Percentiles rank a stretch among this genome's conserved stretches.
Evolutionary conservation across 2,797 vertebrate genomes (phyloP).

Genomic region (Paratrypauchen microcephalus): DNA sequence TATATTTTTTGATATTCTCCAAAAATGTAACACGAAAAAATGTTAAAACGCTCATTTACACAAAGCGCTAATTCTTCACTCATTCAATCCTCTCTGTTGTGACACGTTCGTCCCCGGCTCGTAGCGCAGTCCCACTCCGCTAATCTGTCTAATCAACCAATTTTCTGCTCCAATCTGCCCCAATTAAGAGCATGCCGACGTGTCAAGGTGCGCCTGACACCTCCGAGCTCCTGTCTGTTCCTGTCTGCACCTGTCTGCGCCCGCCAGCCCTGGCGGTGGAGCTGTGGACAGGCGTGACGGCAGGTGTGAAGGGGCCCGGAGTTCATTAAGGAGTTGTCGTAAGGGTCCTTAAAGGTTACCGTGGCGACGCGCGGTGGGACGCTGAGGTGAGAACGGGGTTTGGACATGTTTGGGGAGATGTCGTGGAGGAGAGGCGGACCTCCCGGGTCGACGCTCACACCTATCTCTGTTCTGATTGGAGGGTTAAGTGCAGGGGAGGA

Average conservation of each 20-base stretch:
- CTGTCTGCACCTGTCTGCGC: slow-evolving; percentile 17
- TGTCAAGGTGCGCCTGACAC: slow-evolving; percentile 8
- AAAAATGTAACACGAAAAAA: no score
- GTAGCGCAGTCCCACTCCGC: slow-evolving; percentile 65
- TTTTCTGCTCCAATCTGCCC: slow-evolving; percentile 84
- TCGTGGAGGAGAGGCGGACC: slow-evolving; percentile 18
- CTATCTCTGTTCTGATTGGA: slow-evolving; percentile 20
- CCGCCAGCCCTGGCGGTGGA: slow-evolving; percentile 70
- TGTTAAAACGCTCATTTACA: not conserved
- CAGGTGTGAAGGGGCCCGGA: slow-evolving; percentile 61
- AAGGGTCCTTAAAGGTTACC: slow-evolving; percentile 76
- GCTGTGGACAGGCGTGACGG: slow-evolving; percentile 78
- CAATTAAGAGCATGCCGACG: slow-evolving; percentile 79
- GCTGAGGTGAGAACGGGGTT: slow-evolving; percentile 24
- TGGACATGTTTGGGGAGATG: slow-evolving; percentile 65
- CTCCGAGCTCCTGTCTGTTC: not conserved
- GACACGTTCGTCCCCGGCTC: slow-evolving; percentile 74
- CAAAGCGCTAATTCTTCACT: not conserved
- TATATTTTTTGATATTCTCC: no score
- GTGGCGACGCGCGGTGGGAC: slow-evolving; percentile 52
- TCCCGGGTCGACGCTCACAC: slow-evolving; percentile 40
- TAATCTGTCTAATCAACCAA: slow-evolving; percentile 87
- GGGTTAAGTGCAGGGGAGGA: not conserved
- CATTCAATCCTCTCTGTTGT: slow-evolving; percentile 68
- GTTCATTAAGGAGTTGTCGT: slow-evolving; percentile 72